Base-by-base conservation (phyloP, 1,140 invertebrate genomes). In the Zaprionus davidi region DNA sequence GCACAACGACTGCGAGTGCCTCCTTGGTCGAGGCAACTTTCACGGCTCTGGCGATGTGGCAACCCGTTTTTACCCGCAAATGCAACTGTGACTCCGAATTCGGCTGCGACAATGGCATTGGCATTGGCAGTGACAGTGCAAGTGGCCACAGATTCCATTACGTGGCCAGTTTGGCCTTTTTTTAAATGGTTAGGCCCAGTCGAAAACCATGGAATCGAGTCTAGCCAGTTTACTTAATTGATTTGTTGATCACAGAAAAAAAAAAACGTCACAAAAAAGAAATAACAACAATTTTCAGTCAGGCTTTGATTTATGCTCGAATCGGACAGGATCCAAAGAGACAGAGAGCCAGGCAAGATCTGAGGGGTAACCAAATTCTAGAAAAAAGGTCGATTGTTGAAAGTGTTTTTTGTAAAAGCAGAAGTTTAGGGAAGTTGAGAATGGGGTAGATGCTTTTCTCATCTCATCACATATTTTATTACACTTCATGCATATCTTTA, bases 221-320 rank as follows among this genome's bases (percentile, higher is more conserved):
- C 41, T 69, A 56, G 58, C 72, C 66, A 49, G 72, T 75, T 75
- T 75, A 49, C 12, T 31, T 55, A 38, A 34, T 66, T 46, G 56
- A 58, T 67, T 72, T 58, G 57, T n/a, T 55, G 55, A 31, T 31
- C 51, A 71, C 31, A 58, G 51, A 41, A 17, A 51, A 53, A 51
- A 44, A 13, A 55, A 3, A 34, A 59, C 13, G 20, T 26, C 22
- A 76, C 68, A 64, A 5, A 66, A 36, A 44, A 51, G 64, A 71
- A 60, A 56, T 68, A 46, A 41, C 49, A 67, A 73, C 69, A 62
- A 46, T 79, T 57, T 53, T 28, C 26, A 34, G 57, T 28, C 24
- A 5, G 26, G 11, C 31, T 63, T 68, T 34, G 56, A 63, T 81
- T 58, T 66, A 63, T 55, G n/a, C 24, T 15, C 44, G 12, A 46